Evolutionary conservation across 2,797 vertebrate species (phyloP), one percentile per base, ranked within the genome.

Genomic region (Sitta carolinensis): DNA sequence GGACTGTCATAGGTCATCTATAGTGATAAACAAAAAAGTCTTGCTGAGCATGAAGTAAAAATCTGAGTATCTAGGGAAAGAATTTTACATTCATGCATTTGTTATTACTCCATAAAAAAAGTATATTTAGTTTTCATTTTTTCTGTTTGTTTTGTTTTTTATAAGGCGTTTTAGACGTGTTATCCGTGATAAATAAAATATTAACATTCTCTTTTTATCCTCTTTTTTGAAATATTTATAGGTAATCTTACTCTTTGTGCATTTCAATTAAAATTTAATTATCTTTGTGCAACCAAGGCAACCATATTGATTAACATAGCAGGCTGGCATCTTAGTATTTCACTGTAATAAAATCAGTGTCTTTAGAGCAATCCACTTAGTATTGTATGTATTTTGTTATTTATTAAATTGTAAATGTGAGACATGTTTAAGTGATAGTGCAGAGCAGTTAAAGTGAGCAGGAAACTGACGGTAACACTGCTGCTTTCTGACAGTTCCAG

Each of bases 151-250:
- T 38, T n/a, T 64, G 57, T 32, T 63, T 78, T 70, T 85, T 59
- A 1, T 21, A 75, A 93, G 79, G 47, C 82, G 47, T 93, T 92
- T 86, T 85, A 68, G 84, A 83, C 77, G 30, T 70, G 26, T 75
- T 94, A 79, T 34, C 42, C 36, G 20, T 51, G 16, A 86, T 91
- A 89, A 94, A 94, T 94, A 90, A 95, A 94, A 96, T 73, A 97
- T 81, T 93, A 87, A 68, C 13, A 42, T 42, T 90, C 34, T 87
- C 26, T 22, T 97, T 79, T 96, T 84, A 75, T 94, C 54, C 20
- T 95, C 89, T 96, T 93, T 55, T n/a, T 76, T 96, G 81, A 97
- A 97, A 96, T 96, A 95, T 94, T 96, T 93, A 95, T 97, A 62
- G 45, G 84, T 90, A 90, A 84, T 95, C 66, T 93, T 84, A 81